Evolutionary conservation across 2,113 vertebrate species (phyloP).

Genomic region (Theristicus caerulescens): DNA sequence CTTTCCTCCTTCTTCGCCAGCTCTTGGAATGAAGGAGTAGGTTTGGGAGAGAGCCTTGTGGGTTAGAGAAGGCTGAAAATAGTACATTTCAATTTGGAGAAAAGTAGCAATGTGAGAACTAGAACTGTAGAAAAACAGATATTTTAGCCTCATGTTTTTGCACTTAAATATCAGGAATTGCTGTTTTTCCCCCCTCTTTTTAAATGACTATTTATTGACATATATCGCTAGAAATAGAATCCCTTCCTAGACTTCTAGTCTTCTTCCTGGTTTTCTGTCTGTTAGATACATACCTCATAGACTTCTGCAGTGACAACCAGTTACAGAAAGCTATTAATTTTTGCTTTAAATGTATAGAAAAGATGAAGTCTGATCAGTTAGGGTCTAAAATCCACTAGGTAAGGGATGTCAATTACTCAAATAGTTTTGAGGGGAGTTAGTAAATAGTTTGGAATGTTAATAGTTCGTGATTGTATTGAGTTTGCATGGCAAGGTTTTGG

Average conservation of each 20-base stretch:
- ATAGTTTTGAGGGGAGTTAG: background rate
- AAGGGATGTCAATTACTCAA: background rate
- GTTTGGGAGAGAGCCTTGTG: background rate
- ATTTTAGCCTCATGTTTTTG: background rate
- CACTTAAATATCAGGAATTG: background rate
- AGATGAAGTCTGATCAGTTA: background rate
- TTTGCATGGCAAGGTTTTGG: background rate
- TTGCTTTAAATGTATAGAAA: background rate
- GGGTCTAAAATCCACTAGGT: background rate
- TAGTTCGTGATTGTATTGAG: background rate
- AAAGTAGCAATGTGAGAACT: background rate
- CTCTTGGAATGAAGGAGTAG: background rate
- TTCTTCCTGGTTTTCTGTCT: background rate
- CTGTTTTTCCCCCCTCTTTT: fast-evolving
- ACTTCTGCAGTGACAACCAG: background rate
- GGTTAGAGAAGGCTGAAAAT: background rate
- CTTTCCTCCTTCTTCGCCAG: background rate
- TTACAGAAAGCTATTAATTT: background rate
- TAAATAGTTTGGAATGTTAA: background rate
- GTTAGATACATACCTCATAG: background rate
- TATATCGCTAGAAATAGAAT: background rate
- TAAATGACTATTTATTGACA: background rate
- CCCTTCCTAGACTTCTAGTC: background rate
- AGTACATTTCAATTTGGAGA: background rate
- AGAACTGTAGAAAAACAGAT: background rate